Evolutionary conservation across 2,888 invertebrate genomes (phyloP), one percentile per base, ranked within the genome.

Genomic region (Coecobrya sp.): DNA sequence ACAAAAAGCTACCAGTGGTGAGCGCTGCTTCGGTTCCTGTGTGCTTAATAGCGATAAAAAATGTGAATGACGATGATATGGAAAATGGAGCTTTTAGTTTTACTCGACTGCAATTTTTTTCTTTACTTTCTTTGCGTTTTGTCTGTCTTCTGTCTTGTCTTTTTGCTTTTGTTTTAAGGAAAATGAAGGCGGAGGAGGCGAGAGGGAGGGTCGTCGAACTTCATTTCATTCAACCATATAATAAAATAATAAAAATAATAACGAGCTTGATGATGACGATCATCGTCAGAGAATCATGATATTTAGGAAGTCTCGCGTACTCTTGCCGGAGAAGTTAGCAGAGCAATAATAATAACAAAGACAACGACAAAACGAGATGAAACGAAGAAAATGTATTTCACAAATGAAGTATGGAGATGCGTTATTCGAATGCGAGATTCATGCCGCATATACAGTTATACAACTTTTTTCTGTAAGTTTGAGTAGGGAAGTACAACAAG

Each of bases 141-240:
- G 30, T 19, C 30, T 42, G 22, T 25, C 42, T 10, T 45, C 49
- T n/a, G n/a, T 82, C n/a, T 36, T 59, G 59, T 62, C 42, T 45
- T 27, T 49, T 16, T 85, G 45, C 65, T 65, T 82, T 85, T 85
- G 49, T 85, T 85, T 85, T 45, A 85, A 16, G 82, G 27, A 42
- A 82, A 62, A 82, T 16, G 82, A 70, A 73, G 73, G 55, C 68
- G 85, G 85, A 73, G 62, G 49, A 65, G 62, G 11, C 25, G 92
- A 62, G 79, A 62, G 79, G 62, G 89, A 88, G 86, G 93, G 93
- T 93, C 93, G 93, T 93, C 93, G 93, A 93, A 93, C 93, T 87
- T 93, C 91, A 92, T 91, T 93, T 91, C 93, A 92, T 92, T 93
- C 90, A 93, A 93, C 59, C 93, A 93, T 93, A 84, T 81, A 82